Conservation (phyloP, 2,888 invertebrate genomes). For the Tetheella fluctuosa region DNA sequence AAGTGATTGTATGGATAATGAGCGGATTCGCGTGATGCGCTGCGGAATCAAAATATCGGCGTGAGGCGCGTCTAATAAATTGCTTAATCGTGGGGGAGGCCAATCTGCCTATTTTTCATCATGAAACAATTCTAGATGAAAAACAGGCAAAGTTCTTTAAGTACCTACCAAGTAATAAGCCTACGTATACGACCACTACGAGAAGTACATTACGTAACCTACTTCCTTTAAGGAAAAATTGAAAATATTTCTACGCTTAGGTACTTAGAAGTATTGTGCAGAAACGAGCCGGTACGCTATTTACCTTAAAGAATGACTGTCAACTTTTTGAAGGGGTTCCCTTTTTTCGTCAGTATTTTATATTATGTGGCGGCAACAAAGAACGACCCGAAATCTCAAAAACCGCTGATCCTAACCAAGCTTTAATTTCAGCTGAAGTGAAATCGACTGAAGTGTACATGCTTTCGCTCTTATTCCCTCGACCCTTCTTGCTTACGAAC, state of each 20-base stretch:
- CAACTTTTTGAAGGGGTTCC: constrained; percentile 32
- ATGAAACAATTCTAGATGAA: too few relatives aligned
- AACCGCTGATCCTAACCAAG: constrained; percentile 60
- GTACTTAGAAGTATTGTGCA: not conserved
- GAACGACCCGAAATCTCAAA: constrained; percentile 55
- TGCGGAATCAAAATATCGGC: too few relatives aligned
- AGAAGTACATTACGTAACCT: too few relatives aligned
- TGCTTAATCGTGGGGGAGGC: too few relatives aligned
- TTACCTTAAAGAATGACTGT: constrained; percentile 28
- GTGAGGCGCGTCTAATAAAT: too few relatives aligned
- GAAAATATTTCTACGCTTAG: not conserved
- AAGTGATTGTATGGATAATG: too few relatives aligned
- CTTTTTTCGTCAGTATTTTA: constrained; percentile 35
- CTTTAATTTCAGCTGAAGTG: constrained; percentile 74
- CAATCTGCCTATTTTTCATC: too few relatives aligned
- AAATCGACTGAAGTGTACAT: constrained; percentile 76
- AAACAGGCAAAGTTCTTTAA: too few relatives aligned
- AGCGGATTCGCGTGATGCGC: too few relatives aligned
- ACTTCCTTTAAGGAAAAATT: too few relatives aligned
- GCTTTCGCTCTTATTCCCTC: constrained; percentile 73
- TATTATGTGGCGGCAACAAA: constrained; percentile 52
- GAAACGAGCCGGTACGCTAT: not conserved
- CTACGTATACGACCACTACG: too few relatives aligned
- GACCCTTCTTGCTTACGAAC: constrained; percentile 56
- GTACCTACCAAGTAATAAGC: too few relatives aligned